Evolutionary conservation across 2,113 vertebrate species (phyloP).

Genomic region (Charadrius vociferus): DNA sequence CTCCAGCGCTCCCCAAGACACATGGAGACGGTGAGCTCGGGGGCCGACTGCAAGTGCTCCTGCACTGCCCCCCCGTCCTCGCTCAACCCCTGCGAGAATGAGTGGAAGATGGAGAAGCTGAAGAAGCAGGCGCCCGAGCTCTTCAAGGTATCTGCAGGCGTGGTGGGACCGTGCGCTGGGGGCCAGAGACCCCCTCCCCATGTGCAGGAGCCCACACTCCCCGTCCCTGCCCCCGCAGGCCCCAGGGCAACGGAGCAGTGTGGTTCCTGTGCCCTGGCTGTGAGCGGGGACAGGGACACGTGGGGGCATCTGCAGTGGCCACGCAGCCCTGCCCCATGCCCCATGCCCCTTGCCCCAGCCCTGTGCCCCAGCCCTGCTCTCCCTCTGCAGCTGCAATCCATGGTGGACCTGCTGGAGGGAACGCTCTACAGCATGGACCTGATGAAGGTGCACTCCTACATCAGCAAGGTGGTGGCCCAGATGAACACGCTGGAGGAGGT

Average conservation of each 20-base stretch:
- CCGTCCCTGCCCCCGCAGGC: background rate
- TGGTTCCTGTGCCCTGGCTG: rapidly evolving
- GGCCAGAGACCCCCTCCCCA: background rate
- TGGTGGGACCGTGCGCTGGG: rapidly evolving
- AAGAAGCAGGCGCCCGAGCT: slow-evolving; percentile 94
- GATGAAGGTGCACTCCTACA: slow-evolving; percentile 94
- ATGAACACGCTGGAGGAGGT: slow-evolving; percentile 97
- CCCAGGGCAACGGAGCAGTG: background rate
- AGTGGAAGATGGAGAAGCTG: slow-evolving; percentile 97
- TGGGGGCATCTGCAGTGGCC: background rate
- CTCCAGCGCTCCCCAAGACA: too few relatives aligned
- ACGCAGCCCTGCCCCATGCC: background rate
- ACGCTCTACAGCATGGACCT: slow-evolving; percentile 95
- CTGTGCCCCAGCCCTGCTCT: background rate
- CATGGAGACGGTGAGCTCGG: slow-evolving; percentile 94
- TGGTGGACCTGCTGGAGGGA: slow-evolving; percentile 95
- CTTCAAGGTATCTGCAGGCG: slow-evolving; percentile 80
- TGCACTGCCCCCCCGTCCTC: slow-evolving; percentile 93
- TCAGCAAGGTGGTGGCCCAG: slow-evolving; percentile 90
- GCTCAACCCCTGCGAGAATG: slow-evolving; percentile 95
- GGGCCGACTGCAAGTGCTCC: slow-evolving; percentile 92
- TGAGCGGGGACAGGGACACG: rapidly evolving
- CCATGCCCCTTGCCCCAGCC: background rate
- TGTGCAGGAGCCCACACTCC: rapidly evolving
- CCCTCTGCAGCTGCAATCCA: slow-evolving; percentile 87